Evolutionary conservation across 2,113 vertebrate species (phyloP).

Genomic region (Cathartes aura): DNA sequence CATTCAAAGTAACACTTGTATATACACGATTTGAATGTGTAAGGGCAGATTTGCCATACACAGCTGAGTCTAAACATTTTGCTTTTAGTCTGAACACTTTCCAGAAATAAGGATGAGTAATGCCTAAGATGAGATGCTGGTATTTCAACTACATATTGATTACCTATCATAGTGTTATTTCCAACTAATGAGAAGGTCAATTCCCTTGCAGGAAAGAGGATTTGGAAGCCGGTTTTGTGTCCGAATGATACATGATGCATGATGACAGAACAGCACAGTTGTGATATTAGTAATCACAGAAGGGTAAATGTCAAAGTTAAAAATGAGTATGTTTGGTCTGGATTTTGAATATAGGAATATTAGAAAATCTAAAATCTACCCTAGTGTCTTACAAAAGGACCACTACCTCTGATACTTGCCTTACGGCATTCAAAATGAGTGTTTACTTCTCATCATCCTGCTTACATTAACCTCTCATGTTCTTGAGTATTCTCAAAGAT

Average conservation of each 20-base stretch:
- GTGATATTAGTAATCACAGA: not conserved
- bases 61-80: not conserved
- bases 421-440: not conserved
- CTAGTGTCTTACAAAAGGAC: not conserved
- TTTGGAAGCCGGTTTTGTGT: constrained; percentile 19
- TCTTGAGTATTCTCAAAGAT: not conserved
- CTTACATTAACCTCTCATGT: not conserved
- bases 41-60: not conserved
- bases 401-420: not conserved
- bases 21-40: not conserved
- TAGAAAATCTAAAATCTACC: not conserved
- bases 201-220: not conserved
- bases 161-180: constrained; percentile 53
- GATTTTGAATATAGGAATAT: not conserved
- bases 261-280: not conserved
- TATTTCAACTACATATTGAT: constrained; percentile 57
- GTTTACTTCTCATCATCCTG: not conserved
- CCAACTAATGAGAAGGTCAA: constrained; percentile 58
- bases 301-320: not conserved
- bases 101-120: constrained; percentile 26
- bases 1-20: not conserved
- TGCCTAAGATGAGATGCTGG: not conserved
- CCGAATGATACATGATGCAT: not conserved
- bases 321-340: not conserved
- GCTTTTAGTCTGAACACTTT: not conserved